Evolutionary conservation across 2,888 invertebrate genomes (phyloP).

Genomic region (Octonoba sinensis): DNA sequence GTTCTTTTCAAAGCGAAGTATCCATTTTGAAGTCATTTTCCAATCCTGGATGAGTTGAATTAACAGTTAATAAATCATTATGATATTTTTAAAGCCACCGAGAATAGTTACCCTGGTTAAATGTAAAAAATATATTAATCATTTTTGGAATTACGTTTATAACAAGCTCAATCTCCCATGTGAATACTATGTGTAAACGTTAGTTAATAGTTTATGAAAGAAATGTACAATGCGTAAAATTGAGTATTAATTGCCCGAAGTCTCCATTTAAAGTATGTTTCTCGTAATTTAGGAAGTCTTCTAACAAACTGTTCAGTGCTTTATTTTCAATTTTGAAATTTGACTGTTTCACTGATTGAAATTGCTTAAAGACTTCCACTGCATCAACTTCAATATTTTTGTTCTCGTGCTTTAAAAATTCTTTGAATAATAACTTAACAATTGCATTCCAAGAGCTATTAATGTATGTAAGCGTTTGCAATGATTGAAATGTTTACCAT

Average conservation of each 20-base stretch:
- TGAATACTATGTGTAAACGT: neutral
- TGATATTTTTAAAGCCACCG: neutral
- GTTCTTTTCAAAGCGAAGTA: neutral
- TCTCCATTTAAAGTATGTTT: neutral
- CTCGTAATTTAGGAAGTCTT: neutral
- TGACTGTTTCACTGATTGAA: neutral
- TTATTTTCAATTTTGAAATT: neutral
- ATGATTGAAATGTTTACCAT: neutral
- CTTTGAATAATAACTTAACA: neutral
- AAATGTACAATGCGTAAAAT: neutral
- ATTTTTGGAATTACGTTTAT: neutral
- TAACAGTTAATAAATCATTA: neutral
- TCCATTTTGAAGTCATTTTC: neutral
- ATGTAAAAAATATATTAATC: neutral
- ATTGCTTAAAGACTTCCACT: neutral
- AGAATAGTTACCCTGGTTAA: neutral
- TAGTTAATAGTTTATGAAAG: neutral
- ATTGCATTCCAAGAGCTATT: neutral
- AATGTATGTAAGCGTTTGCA: neutral
- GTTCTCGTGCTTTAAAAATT: neutral
- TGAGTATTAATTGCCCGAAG: neutral
- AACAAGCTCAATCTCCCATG: neutral
- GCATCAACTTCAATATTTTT: neutral
- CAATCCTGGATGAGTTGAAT: neutral
- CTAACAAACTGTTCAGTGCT: neutral